Evolutionary conservation across 2,113 vertebrate genomes (phyloP).

Genomic region (Gallinago media): DNA sequence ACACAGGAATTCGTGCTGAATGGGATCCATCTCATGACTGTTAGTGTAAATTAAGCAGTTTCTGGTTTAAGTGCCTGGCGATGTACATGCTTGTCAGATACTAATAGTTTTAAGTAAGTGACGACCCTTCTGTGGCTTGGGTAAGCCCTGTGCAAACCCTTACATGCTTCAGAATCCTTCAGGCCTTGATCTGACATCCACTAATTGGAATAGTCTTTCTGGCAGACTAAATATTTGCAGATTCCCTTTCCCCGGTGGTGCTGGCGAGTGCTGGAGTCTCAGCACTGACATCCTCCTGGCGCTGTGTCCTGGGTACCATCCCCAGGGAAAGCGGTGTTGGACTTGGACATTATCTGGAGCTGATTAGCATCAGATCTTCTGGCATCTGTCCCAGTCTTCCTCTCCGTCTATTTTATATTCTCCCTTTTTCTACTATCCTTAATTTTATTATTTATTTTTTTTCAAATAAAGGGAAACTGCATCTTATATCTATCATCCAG

Average conservation of each 20-base stretch:
- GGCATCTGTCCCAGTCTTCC: background rate
- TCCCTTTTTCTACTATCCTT: background rate
- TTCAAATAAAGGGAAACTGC: background rate
- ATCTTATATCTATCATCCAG: no score
- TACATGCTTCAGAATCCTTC: background rate
- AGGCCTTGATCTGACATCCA: slow-evolving; percentile 48
- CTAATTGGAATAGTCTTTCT: slow-evolving; percentile 47
- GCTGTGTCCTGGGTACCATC: background rate
- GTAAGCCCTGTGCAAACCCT: slow-evolving; percentile 4
- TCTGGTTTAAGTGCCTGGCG: background rate
- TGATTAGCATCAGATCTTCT: slow-evolving; percentile 23
- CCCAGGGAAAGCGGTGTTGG: background rate
- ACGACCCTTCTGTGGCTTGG: slow-evolving; percentile 15
- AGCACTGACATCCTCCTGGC: slow-evolving; percentile 49
- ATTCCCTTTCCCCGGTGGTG: slow-evolving; percentile 14
- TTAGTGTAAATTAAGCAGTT: slow-evolving; percentile 13
- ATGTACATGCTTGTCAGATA: slow-evolving; percentile 26
- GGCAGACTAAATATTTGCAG: slow-evolving; percentile 72
- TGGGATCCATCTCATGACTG: background rate
- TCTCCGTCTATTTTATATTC: background rate
- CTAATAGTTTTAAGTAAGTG: slow-evolving; percentile 41
- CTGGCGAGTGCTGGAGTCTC: background rate
- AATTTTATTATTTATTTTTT: background rate
- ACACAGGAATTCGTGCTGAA: background rate
- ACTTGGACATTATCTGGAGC: slow-evolving; percentile 21